These are phyloP conservation scores for Caenorhabditis sp. DNA, from an alignment of 2,888 invertebrate genomes.

Conservation along the genomic window DNA sequence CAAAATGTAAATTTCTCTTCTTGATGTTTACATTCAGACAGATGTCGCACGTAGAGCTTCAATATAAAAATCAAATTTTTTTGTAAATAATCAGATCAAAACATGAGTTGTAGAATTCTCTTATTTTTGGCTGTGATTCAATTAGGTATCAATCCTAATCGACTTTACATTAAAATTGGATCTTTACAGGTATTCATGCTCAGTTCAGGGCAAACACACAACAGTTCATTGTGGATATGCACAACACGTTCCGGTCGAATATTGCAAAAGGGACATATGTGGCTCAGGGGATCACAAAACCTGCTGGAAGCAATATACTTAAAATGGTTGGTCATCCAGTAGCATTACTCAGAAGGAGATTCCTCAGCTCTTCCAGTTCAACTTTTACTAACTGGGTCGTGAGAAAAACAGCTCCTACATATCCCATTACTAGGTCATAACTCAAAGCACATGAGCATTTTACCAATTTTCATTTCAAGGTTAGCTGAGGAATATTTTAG, in stretches of 20 bases:
- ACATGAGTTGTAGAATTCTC: neutral
- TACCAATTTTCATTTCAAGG: too few species aligned
- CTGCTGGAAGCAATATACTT: constrained; percentile 24
- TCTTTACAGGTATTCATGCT: constrained; percentile 6
- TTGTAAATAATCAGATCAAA: neutral
- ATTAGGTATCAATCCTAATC: neutral
- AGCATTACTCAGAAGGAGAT: neutral
- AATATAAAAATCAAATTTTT: neutral
- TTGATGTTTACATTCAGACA: neutral
- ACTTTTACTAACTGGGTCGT: too few species aligned
- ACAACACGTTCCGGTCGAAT: constrained; percentile 32
- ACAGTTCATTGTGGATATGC: constrained; percentile 27
- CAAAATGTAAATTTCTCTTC: neutral
- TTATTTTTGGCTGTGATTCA: neutral
- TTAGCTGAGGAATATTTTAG: too few species aligned
- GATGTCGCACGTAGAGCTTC: neutral
- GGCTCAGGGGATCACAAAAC: constrained; percentile 24
- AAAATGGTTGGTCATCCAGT: constrained; percentile 21
- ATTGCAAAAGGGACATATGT: constrained; percentile 48
- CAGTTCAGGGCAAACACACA: constrained; percentile 21
- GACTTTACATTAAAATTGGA: neutral
- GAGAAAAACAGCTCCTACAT: too few species aligned
- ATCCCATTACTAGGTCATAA: too few species aligned
- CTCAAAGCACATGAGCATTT: too few species aligned
- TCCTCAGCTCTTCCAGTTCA: too few species aligned